Evolutionary conservation across 2,797 vertebrate genomes (phyloP), one percentile per base, ranked within the genome.

Genomic region (Parauchenoglanis ngamensis): DNA sequence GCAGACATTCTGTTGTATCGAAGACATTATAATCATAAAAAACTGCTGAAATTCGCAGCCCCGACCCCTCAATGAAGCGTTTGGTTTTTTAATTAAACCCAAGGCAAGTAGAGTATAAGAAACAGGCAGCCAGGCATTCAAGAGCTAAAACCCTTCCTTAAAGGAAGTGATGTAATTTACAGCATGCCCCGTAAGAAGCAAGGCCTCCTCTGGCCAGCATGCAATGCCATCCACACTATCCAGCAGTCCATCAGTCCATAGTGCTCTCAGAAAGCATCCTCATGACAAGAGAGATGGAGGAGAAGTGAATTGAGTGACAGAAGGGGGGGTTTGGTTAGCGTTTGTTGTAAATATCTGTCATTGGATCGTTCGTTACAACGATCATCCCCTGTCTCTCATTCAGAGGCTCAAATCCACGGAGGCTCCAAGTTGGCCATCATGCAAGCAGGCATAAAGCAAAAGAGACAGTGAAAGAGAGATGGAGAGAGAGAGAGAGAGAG

Each of bases 371-470:
- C 92, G 93, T 94, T 93, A 84, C 87, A 90, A 94, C 94, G 91
- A 90, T 89, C 87, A 89, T 89, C 88, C 91, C 92, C 93, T 94
- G 87, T 89, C 92, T 93, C 93, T 92, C 92, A 91, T 92, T 93
- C 93, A 93, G 85, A 88, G 85, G 88, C 86, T 90, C 83, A 87
- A 83, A 84, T 88, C 90, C 87, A 83, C 80, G 78, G 76, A 86
- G 83, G 85, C 77, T 94, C 94, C 95, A 44, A 83, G 94, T 94
- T 95, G 95, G 96, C 97, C 96, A 91, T 96, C 98, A 99, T 99
- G 98, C 98, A 99, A 97, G 97, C 98, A 98, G 97, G 98, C 97
- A 99, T 95, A 93, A 96, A 95, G 95, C 94, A 94, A 90, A 85
- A 88, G 83, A 88, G 23, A 89, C 2, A 83, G 35, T 85, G 17